Conservation (phyloP, 2,113 vertebrate species). For the Parotia lawesii region DNA sequence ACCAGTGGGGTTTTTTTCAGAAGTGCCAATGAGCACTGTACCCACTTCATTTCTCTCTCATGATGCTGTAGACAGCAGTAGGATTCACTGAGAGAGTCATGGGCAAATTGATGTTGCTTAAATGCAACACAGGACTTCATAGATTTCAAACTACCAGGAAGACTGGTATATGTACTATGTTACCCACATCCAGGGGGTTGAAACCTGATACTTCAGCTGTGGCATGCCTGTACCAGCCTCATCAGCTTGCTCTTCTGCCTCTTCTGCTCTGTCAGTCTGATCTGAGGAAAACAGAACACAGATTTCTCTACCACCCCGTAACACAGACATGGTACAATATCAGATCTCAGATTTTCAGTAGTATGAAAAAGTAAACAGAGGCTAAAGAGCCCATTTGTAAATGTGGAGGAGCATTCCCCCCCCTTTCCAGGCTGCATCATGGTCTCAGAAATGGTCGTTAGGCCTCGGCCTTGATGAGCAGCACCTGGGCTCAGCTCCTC, state of each 20-base stretch:
- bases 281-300: background rate
- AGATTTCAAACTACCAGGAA: background rate
- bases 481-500: background rate
- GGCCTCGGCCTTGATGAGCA: background rate
- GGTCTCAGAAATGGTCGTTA: accelerated
- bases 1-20: background rate
- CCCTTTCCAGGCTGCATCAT: accelerated
- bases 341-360: background rate
- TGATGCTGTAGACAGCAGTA: background rate
- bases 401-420: accelerated
- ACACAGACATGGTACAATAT: background rate
- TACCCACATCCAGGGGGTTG: too few species aligned
- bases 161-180: background rate
- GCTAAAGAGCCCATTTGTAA: background rate
- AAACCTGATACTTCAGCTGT: background rate
- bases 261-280: background rate
- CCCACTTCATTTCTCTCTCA: background rate
- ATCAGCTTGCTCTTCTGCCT: background rate
- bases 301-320: background rate
- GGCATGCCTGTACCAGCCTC: background rate
- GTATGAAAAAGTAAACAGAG: background rate
- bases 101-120: background rate
- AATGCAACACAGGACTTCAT: background rate
- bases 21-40: background rate
- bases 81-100: background rate